Conservation (phyloP, 1,140 invertebrate genomes). For the Globodera rostochiensis region DNA sequence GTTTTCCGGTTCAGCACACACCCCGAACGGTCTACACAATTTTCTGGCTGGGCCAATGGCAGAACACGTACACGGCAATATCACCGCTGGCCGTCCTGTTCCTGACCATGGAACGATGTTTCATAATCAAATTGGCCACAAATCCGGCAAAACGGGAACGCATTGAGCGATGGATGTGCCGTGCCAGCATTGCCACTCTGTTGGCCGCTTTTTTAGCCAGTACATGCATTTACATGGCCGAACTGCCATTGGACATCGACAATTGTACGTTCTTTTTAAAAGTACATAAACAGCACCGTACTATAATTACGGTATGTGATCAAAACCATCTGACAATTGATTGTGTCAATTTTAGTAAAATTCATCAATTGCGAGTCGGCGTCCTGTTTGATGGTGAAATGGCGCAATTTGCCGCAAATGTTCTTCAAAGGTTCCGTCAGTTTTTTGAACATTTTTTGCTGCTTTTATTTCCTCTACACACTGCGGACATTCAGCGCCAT, state of each 20-base stretch:
- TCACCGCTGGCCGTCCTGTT: conserved; percentile 11
- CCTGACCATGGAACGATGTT: background rate
- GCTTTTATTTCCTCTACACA: background rate
- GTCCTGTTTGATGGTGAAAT: background rate
- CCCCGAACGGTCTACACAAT: too few relatives aligned
- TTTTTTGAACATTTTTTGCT: background rate
- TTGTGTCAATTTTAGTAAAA: background rate
- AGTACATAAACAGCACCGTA: too few relatives aligned
- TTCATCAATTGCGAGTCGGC: background rate
- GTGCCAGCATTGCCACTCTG: background rate
- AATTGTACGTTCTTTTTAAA: background rate
- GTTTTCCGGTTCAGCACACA: too few relatives aligned
- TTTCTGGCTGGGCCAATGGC: too few relatives aligned
- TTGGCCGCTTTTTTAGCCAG: background rate
- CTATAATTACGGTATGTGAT: too few relatives aligned
- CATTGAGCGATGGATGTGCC: background rate
- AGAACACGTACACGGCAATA: background rate
- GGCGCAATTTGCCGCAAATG: background rate
- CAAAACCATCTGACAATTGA: too few relatives aligned
- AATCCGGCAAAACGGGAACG: background rate
- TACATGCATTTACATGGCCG: background rate
- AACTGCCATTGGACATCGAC: background rate
- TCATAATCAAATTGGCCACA: background rate
- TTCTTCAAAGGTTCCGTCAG: background rate
- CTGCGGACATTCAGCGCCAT: background rate